These are phyloP conservation scores for Hermatobates lingyangjiaoensis DNA, from an alignment of 1,140 invertebrate species.

Conservation along the genomic window DNA sequence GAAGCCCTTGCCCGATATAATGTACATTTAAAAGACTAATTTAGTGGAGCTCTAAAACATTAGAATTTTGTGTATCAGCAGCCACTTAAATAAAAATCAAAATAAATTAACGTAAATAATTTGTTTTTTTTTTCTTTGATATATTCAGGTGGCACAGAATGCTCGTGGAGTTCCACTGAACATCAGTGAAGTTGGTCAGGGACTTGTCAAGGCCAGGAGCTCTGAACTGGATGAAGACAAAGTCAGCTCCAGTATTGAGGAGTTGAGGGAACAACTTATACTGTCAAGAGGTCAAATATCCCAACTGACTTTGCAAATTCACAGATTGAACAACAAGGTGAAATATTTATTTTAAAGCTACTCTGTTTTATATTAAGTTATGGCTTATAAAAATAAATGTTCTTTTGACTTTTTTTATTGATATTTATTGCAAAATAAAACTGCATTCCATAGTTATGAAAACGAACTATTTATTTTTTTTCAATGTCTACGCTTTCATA, in stretches of 20 bases:
- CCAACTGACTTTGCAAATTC: conserved; percentile 16
- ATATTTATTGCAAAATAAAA: no score
- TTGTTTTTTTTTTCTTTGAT: background rate
- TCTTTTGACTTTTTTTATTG: no score
- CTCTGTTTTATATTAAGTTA: background rate
- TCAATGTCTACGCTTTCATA: background rate
- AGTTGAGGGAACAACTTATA: conserved; percentile 12
- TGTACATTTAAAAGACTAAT: background rate
- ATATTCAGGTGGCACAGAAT: conserved; percentile 11
- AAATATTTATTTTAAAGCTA: background rate
- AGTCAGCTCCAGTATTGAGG: conserved; percentile 8
- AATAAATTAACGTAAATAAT: background rate
- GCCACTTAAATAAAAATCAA: background rate
- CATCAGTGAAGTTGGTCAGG: conserved; percentile 1
- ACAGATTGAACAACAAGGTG: conserved; percentile 11
- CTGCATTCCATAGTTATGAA: no score
- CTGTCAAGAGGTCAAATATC: conserved; percentile 14
- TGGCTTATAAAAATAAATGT: background rate
- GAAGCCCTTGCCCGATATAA: background rate
- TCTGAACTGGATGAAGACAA: background rate
- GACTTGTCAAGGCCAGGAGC: background rate
- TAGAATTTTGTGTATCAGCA: background rate
- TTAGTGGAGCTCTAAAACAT: no score
- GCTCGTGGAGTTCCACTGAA: conserved; percentile 7
- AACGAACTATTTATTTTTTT: background rate